Percentiles rank a stretch among this genome's conserved stretches.
These are phyloP conservation scores for Podarcis lilfordi DNA, from an alignment of 2,797 vertebrate species.

Conservation along the genomic window DNA sequence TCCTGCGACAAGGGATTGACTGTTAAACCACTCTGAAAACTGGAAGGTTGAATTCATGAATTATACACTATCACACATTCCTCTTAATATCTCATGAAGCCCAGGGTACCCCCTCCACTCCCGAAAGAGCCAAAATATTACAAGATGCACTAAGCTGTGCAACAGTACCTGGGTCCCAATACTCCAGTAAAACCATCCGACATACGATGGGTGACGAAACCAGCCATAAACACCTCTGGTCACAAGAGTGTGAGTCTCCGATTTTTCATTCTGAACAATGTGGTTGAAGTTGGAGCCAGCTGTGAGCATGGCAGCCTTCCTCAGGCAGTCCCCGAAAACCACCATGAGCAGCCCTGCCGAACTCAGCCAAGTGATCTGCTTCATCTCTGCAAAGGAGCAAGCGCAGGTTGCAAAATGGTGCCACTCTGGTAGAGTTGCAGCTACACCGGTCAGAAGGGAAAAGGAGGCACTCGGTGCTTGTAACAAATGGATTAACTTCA, in stretches of 20 bases:
- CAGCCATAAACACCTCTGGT: slow-evolving; percentile 91
- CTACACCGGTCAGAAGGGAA: background rate
- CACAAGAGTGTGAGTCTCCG: slow-evolving; percentile 92
- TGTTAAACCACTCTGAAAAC: too few relatives aligned
- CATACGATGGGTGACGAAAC: slow-evolving; percentile 96
- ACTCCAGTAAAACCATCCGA: slow-evolving; percentile 99
- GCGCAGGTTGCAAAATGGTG: accelerated
- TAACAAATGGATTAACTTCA: background rate
- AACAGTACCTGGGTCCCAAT: slow-evolving; percentile 92
- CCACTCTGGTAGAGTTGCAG: background rate
- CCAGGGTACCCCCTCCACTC: background rate
- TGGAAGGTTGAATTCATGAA: background rate
- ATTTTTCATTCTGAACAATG: slow-evolving; percentile 97
- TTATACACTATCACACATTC: background rate
- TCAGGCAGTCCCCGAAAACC: slow-evolving; percentile 89
- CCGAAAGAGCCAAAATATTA: accelerated
- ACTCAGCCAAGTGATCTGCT: slow-evolving; percentile 92
- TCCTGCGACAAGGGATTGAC: too few relatives aligned
- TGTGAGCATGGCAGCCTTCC: slow-evolving; percentile 96
- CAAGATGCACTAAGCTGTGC: accelerated
- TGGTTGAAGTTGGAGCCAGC: slow-evolving; percentile 99
- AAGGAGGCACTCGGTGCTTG: background rate
- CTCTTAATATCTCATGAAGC: background rate
- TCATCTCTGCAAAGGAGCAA: slow-evolving; percentile 82
- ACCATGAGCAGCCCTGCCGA: slow-evolving; percentile 91